Percentiles rank a stretch among this genome's conserved stretches.
Conservation (phyloP, 1,140 invertebrate species). For the Tetragonula clypearis region DNA sequence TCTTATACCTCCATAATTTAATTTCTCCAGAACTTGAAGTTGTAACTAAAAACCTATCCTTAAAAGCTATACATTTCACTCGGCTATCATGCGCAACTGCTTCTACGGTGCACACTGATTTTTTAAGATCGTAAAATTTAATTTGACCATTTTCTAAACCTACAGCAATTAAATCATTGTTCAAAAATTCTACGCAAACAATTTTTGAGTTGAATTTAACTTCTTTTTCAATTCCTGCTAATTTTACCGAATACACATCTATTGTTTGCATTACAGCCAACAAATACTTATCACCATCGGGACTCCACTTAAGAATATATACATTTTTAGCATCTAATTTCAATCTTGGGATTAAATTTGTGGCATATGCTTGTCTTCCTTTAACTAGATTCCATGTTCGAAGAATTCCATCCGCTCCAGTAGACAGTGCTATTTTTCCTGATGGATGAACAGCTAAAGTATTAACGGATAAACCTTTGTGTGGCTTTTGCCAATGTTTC, state of each 20-base stretch:
- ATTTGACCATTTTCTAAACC: conserved; percentile 89
- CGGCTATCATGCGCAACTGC: conserved; percentile 85
- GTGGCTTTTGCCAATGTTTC: conserved; percentile 88
- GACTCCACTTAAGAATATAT: conserved; percentile 85
- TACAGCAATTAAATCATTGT: conserved; percentile 84
- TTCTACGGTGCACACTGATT: conserved; percentile 78
- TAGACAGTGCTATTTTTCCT: conserved; percentile 93
- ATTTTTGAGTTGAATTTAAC: conserved; percentile 85
- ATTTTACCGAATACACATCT: conserved; percentile 90
- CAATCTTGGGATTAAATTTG: conserved; percentile 88
- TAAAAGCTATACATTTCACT: conserved; percentile 85
- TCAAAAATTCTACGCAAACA: conserved; percentile 84
- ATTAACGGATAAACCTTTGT: conserved; percentile 86
- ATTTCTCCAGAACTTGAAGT: conserved; percentile 90
- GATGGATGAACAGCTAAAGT: conserved; percentile 92
- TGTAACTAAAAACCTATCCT: conserved; percentile 83
- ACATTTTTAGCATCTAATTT: conserved; percentile 80
- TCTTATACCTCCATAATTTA: conserved; percentile 87
- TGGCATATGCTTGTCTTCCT: conserved; percentile 93
- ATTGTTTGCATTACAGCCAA: conserved; percentile 86
- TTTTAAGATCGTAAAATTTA: conserved; percentile 83
- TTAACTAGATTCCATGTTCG: conserved; percentile 97
- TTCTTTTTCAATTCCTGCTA: conserved; percentile 85
- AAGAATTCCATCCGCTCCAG: conserved; percentile 92
- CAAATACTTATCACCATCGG: conserved; percentile 88